Base-by-base conservation (phyloP, 2,888 invertebrate genomes). In the Latrodectus elegans region DNA sequence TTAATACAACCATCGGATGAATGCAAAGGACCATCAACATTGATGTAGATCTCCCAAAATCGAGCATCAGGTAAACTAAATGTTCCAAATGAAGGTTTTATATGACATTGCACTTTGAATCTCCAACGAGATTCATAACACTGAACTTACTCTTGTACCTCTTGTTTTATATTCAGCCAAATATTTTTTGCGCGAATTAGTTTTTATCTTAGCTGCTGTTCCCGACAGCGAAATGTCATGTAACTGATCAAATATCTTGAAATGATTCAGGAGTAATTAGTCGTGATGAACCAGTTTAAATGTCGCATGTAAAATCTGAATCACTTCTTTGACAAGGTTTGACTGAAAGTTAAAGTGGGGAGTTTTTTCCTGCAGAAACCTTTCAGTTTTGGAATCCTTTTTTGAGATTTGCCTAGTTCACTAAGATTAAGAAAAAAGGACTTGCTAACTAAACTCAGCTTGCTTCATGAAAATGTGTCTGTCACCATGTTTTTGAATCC, bases 1-100 rank as follows among this genome's bases (percentile, higher is more conserved):
- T 51, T 51, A 1, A 38, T 76, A 12, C 14, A 55, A 70, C 38
- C 17, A 15, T 71, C 60, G 22, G 71, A 79, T n/a, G 38, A 14
- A 64, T 22, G 52, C 17, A 65, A 73, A 11, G 65, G 67, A 52
- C 67, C 67, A 26, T 67, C n/a, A 65, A 81, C 22, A n/a, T 73
- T 17, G 17, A 53, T 55, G 17, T 52, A 38, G 38, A 38, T 38
- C 38, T 38, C 38, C 4, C 3, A 6, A 38, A 38, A 38, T 38
- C 38, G 3, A 38, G 6, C 6, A 38, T 38, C 38, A 6, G 38
- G 38, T 38, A 38, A 38, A 38, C 3, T 38, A 6, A 38, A 38
- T 38, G 6, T 38, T 38, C 6, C 6, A 67, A 67, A 6, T 67
- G 17, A 0, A 17, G 0, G 4, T 67, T 22, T 22, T 8, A 26